These are phyloP conservation scores for Coptodon rendalli DNA, from an alignment of 2,113 vertebrate species.

Conservation along the genomic window DNA sequence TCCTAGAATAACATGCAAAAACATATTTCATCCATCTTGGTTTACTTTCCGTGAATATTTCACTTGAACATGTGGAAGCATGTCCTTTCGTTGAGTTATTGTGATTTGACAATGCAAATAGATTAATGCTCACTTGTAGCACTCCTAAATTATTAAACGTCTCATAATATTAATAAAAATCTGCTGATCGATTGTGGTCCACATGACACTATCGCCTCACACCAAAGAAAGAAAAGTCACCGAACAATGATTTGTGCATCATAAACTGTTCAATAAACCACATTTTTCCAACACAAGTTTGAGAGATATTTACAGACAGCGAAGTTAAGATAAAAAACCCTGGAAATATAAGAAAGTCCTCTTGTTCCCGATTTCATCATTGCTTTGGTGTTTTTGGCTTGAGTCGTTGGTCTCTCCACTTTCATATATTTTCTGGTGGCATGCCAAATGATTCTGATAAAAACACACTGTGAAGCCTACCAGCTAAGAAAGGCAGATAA, in stretches of 20 bases:
- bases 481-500: background rate
- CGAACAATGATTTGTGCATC: background rate
- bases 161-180: background rate
- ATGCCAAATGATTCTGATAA: background rate
- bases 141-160: background rate
- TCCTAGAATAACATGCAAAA: background rate
- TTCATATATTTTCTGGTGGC: background rate
- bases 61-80: background rate
- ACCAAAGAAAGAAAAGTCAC: background rate
- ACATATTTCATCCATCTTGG: background rate
- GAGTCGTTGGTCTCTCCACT: background rate
- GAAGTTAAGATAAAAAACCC: background rate
- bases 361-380: background rate
- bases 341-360: background rate
- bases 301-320: background rate
- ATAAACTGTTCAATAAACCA: background rate
- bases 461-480: background rate
- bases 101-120: background rate
- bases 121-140: background rate
- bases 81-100: fast-evolving
- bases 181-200: fast-evolving
- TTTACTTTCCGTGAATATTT: background rate
- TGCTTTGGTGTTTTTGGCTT: background rate
- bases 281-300: fast-evolving
- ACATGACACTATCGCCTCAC: fast-evolving